These are phyloP conservation scores for Macrotrachela quadricornifera DNA, from an alignment of 1,140 invertebrate genomes.

Conservation along the genomic window DNA sequence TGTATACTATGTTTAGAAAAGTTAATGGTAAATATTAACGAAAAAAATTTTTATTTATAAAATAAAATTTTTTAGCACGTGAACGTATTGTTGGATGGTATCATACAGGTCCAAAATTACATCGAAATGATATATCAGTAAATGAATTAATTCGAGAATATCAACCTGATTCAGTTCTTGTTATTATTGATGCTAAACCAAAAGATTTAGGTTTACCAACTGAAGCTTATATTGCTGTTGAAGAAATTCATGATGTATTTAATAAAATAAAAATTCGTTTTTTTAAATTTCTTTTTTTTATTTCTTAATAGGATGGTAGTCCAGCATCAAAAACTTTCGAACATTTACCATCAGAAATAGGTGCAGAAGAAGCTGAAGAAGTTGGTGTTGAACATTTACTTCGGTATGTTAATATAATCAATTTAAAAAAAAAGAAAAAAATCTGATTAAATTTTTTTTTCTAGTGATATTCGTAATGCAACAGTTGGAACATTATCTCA, in stretches of 20 bases:
- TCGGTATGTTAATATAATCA: constrained; percentile 15
- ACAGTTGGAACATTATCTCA: constrained; percentile 96
- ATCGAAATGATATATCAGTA: constrained; percentile 94
- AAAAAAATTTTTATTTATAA: too few species aligned
- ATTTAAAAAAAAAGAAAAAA: too few species aligned
- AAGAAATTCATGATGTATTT: constrained; percentile 88
- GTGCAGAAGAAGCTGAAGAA: constrained; percentile 99
- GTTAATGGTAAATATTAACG: too few species aligned
- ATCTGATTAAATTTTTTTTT: too few species aligned
- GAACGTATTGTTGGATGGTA: constrained; percentile 99
- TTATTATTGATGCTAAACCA: constrained; percentile 41
- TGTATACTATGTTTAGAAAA: too few species aligned
- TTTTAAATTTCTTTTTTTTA: not conserved
- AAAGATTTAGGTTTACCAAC: constrained; percentile 91
- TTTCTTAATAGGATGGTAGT: constrained; percentile 57
- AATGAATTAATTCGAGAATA: constrained; percentile 89
- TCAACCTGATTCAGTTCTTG: constrained; percentile 60
- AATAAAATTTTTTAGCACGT: constrained; percentile 40
- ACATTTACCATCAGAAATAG: constrained; percentile 97
- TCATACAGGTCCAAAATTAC: constrained; percentile 92
- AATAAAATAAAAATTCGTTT: not conserved
- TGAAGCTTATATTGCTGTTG: constrained; percentile 90
- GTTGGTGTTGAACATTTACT: constrained; percentile 96
- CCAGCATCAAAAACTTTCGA: constrained; percentile 98
- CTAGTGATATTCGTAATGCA: constrained; percentile 80